Conservation (phyloP, 2,888 invertebrate species). For the Meliscaeva auricollis region DNA sequence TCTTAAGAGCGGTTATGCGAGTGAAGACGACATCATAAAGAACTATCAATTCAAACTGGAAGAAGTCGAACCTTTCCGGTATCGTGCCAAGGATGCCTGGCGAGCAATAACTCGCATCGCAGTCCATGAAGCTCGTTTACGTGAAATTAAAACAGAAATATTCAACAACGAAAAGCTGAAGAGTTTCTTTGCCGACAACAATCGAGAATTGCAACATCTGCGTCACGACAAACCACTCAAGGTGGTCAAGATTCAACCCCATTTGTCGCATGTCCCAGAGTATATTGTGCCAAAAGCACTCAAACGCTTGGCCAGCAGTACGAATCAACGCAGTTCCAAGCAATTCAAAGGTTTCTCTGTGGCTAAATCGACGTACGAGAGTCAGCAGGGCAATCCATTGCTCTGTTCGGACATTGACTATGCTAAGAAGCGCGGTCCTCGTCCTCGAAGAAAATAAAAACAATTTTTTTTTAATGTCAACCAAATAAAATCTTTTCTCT, state of each 20-base stretch:
- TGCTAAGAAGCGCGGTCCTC: constrained; percentile 78
- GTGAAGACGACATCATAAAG: constrained; percentile 88
- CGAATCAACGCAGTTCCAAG: constrained; percentile 59
- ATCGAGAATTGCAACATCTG: constrained; percentile 92
- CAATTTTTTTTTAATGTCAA: neutral
- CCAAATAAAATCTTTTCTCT: constrained; percentile 45
- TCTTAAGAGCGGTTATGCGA: constrained; percentile 88
- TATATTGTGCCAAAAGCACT: constrained; percentile 94
- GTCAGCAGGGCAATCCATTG: constrained; percentile 81
- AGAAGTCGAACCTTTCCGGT: constrained; percentile 98
- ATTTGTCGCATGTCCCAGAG: constrained; percentile 96
- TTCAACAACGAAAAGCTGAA: constrained; percentile 96
- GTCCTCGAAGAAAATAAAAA: constrained; percentile 73
- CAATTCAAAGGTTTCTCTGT: constrained; percentile 76
- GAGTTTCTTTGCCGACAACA: constrained; percentile 96
- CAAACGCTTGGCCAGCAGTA: constrained; percentile 87
- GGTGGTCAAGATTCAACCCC: constrained; percentile 92
- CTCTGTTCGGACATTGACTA: constrained; percentile 83
- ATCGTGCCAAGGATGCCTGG: constrained; percentile 98
- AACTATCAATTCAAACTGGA: constrained; percentile 97
- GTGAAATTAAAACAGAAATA: constrained; percentile 97
- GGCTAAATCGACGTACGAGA: constrained; percentile 81
- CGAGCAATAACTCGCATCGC: constrained; percentile 96
- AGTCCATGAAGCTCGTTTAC: constrained; percentile 96
- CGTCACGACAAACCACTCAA: constrained; percentile 94